phyloP scores from a whole-genome alignment of 2,797 vertebrate species.

The Acanthiza pusilla region DNA sequence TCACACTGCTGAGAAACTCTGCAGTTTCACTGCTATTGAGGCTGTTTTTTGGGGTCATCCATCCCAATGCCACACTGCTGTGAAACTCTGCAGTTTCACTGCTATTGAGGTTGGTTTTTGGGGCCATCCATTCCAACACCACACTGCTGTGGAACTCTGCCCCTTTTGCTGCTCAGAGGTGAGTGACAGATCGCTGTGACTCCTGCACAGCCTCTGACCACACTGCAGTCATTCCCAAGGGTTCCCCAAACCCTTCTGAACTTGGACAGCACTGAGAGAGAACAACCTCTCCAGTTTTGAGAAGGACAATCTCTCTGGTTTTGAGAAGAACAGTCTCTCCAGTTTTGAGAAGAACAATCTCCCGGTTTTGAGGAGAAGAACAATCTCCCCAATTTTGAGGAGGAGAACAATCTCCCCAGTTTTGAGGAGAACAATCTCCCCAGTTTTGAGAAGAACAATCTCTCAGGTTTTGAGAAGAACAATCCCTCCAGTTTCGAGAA shows the following conservation, averaged over 20 bases:
- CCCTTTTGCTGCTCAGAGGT: neutral
- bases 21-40: too few relatives aligned
- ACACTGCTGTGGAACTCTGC: neutral
- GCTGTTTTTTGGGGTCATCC: neutral
- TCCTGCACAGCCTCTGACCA: neutral
- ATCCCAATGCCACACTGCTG: too few relatives aligned
- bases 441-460: too few relatives aligned
- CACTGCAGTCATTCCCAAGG: neutral
- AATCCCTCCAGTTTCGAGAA: neutral
- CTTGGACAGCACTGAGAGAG: neutral
- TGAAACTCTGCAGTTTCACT: neutral
- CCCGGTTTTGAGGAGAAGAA: too few relatives aligned
- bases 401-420: too few relatives aligned
- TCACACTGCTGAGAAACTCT: accelerated
- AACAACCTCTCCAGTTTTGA: neutral
- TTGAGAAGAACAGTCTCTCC: too few relatives aligned
- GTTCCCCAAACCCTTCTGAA: neutral
- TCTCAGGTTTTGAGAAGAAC: neutral
- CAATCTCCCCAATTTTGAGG: too few relatives aligned
- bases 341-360: too few relatives aligned
- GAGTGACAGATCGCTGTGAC: neutral
- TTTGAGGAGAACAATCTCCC: neutral
- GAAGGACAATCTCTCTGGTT: too few relatives aligned
- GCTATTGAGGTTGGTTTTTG: neutral
- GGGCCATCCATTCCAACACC: neutral